Percentiles rank a stretch among this genome's conserved stretches.
These are phyloP conservation scores for Planiliza haematocheilus DNA, from an alignment of 2,113 vertebrate species.

Conservation along the genomic window DNA sequence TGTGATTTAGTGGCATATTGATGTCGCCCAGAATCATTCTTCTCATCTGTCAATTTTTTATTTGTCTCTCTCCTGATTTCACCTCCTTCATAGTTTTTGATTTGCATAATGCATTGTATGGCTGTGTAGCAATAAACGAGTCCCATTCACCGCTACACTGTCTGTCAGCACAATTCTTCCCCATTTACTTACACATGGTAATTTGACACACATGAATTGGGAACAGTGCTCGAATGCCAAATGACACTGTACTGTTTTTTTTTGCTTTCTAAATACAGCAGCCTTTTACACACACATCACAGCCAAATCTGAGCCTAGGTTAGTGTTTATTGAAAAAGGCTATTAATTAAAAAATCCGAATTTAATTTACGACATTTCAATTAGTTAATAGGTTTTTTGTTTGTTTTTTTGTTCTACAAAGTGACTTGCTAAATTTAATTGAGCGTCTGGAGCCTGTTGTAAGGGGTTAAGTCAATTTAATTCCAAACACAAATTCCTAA, in stretches of 20 bases:
- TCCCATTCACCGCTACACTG: constrained; percentile 59
- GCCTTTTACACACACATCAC: constrained; percentile 29
- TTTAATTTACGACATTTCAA: constrained; percentile 41
- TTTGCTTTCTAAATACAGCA: constrained; percentile 27
- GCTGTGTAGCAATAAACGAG: constrained; percentile 63
- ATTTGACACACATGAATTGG: constrained; percentile 79
- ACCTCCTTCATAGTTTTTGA: constrained; percentile 66
- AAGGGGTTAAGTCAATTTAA: constrained; percentile 34
- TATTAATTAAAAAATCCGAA: constrained; percentile 35
- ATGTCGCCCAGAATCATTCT: constrained; percentile 58
- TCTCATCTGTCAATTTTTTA: constrained; percentile 68
- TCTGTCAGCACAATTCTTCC: constrained; percentile 67
- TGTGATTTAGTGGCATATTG: constrained; percentile 70
- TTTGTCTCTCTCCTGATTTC: constrained; percentile 67
- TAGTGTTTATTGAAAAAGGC: constrained; percentile 46
- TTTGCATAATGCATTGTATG: constrained; percentile 73
- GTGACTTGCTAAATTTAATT: constrained; percentile 38
- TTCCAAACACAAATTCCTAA: constrained; percentile 16
- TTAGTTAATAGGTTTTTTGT: constrained; percentile 18
- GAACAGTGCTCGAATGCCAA: constrained; percentile 53
- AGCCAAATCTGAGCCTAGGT: constrained; percentile 40
- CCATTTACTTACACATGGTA: constrained; percentile 73
- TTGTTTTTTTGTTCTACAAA: not conserved
- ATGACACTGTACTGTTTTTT: constrained; percentile 17
- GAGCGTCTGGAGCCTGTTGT: constrained; percentile 22